Percentiles rank a stretch among this genome's conserved stretches.
phyloP scores from a whole-genome alignment of 2,113 vertebrate species.

The Agelaius tricolor region DNA sequence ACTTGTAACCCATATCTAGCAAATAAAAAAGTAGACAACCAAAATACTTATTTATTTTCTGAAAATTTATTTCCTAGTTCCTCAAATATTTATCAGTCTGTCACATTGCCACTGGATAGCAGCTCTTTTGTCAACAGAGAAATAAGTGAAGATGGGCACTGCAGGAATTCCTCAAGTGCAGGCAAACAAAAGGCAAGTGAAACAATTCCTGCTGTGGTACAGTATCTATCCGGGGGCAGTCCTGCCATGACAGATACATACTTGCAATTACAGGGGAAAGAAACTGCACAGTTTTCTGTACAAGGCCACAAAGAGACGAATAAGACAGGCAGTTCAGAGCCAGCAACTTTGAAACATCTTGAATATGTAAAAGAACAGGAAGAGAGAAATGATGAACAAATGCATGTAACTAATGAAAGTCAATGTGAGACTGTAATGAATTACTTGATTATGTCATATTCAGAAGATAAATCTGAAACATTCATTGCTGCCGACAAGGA shows the following conservation, averaged over 20 bases:
- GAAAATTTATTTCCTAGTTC: background rate
- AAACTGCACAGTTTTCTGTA: background rate
- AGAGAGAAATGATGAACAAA: constrained; percentile 43
- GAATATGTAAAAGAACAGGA: constrained; percentile 36
- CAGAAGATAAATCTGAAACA: constrained; percentile 56
- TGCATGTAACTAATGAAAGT: constrained; percentile 36
- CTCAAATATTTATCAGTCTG: background rate
- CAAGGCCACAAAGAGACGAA: background rate
- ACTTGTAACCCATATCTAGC: background rate
- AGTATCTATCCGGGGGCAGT: background rate
- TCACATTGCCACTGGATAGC: background rate
- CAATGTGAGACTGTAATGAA: constrained; percentile 51
- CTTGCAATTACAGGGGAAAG: background rate
- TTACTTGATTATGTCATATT: constrained; percentile 67
- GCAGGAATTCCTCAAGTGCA: background rate
- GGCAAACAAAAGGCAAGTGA: background rate
- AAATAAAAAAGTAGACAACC: background rate
- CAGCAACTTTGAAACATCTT: background rate
- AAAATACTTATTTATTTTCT: background rate
- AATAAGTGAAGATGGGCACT: background rate
- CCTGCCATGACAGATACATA: background rate
- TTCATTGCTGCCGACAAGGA: constrained; percentile 39
- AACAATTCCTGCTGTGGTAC: background rate
- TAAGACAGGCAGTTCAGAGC: background rate
- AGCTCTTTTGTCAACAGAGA: background rate